phyloP scores from a whole-genome alignment of 2,888 invertebrate species.

The Deilephila elpenor region DNA sequence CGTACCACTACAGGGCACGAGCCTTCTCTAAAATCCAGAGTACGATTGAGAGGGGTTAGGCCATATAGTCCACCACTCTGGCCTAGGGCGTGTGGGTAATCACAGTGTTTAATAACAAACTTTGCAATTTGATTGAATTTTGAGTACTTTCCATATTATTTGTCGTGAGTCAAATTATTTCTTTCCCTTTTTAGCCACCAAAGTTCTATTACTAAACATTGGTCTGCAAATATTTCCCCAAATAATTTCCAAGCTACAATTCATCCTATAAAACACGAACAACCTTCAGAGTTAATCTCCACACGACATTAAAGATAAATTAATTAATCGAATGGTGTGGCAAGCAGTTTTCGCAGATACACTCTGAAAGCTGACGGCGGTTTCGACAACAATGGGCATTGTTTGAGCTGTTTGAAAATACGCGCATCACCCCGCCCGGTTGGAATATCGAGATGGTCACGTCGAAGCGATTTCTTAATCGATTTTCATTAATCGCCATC shows the following conservation, averaged over 20 bases:
- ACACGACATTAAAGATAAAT: slow-evolving; percentile 40
- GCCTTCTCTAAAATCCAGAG: too few relatives aligned
- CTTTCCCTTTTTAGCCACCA: too few relatives aligned
- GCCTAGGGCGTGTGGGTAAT: too few relatives aligned
- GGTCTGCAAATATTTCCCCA: too few relatives aligned
- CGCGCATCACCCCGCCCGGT: slow-evolving; percentile 55
- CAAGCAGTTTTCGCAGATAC: slow-evolving; percentile 59
- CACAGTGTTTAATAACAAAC: too few relatives aligned
- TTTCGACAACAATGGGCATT: slow-evolving; percentile 77
- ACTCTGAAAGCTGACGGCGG: slow-evolving; percentile 65
- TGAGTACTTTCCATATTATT: too few relatives aligned
- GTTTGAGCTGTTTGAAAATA: slow-evolving; percentile 76
- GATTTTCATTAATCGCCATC: slow-evolving; percentile 28
- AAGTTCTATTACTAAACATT: not conserved
- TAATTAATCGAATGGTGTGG: slow-evolving; percentile 65
- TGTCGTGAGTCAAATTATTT: too few relatives aligned
- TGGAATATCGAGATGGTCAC: slow-evolving; percentile 29
- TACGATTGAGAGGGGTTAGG: too few relatives aligned
- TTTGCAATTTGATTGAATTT: too few relatives aligned
- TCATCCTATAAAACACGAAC: not conserved
- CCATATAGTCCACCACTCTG: too few relatives aligned
- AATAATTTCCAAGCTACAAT: not conserved
- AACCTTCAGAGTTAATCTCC: not conserved
- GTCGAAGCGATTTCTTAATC: slow-evolving; percentile 31
- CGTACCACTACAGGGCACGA: too few relatives aligned